These are phyloP conservation scores for Cheilosia impressa DNA, from an alignment of 2,888 invertebrate species.

Conservation along the genomic window DNA sequence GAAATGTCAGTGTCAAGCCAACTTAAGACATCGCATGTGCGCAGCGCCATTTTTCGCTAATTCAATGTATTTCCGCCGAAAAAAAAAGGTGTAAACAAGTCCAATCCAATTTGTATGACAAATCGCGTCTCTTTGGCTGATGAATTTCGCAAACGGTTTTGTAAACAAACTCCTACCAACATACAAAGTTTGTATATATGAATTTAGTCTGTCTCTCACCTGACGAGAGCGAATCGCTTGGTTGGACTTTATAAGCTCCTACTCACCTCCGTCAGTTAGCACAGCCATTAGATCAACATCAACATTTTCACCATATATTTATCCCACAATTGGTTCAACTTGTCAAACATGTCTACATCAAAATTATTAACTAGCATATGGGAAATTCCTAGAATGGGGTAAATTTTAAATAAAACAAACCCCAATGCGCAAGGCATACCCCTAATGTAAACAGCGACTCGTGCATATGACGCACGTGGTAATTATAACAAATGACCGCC, in stretches of 20 bases:
- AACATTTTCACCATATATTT: too few relatives aligned
- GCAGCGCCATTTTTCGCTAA: neutral
- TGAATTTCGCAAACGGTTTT: neutral
- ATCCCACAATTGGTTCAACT: neutral
- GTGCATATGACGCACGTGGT: conserved; percentile 50
- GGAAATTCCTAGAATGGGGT: conserved; percentile 13
- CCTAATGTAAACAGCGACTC: conserved; percentile 39
- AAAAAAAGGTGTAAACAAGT: neutral
- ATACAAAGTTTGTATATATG: neutral
- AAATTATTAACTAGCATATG: conserved; percentile 6
- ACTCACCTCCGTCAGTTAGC: conserved; percentile 16
- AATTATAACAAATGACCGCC: conserved; percentile 34
- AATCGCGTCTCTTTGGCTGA: neutral
- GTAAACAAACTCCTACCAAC: neutral
- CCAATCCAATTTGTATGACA: neutral
- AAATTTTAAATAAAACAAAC: conserved; percentile 21
- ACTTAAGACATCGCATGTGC: too few relatives aligned
- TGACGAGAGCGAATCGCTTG: neutral
- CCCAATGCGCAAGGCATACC: neutral
- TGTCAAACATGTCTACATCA: conserved; percentile 22
- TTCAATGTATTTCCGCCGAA: neutral
- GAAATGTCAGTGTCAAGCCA: too few relatives aligned
- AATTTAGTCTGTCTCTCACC: neutral
- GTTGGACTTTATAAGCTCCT: neutral
- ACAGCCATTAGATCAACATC: neutral